These are phyloP conservation scores for Ctenochaetus hawaiiensis DNA, from an alignment of 2,797 vertebrate genomes.

Conservation along the genomic window DNA sequence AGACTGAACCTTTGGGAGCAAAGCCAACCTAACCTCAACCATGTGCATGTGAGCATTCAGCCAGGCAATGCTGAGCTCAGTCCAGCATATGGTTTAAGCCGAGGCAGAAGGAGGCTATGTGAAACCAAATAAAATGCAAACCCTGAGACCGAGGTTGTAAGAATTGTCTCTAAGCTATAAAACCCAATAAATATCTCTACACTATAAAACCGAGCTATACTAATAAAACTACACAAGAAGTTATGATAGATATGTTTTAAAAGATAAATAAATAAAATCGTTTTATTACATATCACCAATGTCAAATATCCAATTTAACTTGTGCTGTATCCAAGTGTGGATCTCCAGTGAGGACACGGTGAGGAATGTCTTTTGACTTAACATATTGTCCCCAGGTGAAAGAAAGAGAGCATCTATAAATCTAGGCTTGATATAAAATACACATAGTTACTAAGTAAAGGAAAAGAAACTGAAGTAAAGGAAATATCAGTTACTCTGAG, in stretches of 20 bases:
- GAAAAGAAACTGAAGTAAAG: not conserved
- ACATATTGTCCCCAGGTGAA: not conserved
- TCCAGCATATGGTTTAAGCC: conserved; percentile 32
- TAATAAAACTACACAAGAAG: not conserved
- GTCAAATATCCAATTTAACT: not conserved
- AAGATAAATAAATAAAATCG: conserved; percentile 1
- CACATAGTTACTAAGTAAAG: not conserved
- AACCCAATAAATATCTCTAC: not conserved
- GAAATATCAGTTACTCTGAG: not conserved
- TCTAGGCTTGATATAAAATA: not conserved
- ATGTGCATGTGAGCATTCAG: conserved; percentile 47
- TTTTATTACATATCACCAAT: not conserved
- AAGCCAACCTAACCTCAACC: conserved; percentile 53
- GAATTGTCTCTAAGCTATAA: conserved; percentile 1
- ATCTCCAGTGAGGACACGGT: not conserved
- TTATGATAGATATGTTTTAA: not conserved
- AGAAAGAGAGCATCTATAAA: not conserved
- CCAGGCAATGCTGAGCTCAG: conserved; percentile 9
- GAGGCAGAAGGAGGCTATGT: conserved; percentile 19
- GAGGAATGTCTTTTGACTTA: not conserved
- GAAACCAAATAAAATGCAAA: conserved; percentile 26
- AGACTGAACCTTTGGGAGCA: conserved; percentile 37
- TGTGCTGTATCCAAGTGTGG: conserved; percentile 10
- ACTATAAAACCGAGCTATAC: not conserved
- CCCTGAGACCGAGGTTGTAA: not conserved